These are phyloP conservation scores for Hydropsyche tenuis DNA, from an alignment of 1,140 invertebrate genomes.

Conservation along the genomic window DNA sequence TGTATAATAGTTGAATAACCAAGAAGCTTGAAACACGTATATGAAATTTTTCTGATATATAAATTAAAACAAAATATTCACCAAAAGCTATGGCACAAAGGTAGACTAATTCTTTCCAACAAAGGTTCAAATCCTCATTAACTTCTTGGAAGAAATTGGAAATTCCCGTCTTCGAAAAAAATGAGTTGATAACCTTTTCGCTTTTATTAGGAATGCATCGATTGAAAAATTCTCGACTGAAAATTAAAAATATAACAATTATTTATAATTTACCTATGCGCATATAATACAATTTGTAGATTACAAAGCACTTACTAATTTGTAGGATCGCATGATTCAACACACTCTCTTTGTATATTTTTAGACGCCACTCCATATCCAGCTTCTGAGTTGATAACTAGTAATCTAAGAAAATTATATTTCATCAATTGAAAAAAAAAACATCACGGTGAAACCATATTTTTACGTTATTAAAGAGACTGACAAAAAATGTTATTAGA, in stretches of 20 bases:
- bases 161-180: slow-evolving; percentile 63
- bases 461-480: no score
- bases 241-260: no score
- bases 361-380: slow-evolving; percentile 14
- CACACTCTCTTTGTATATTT: slow-evolving; percentile 59
- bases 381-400: slow-evolving; percentile 43
- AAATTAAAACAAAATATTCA: slow-evolving; percentile 58
- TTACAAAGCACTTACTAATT: slow-evolving; percentile 41
- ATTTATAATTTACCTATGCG: no score
- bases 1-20: no score
- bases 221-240: slow-evolving; percentile 62
- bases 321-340: slow-evolving; percentile 58
- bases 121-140: slow-evolving; percentile 66
- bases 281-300: no score
- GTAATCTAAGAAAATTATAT: slow-evolving; percentile 22
- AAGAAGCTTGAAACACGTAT: no score
- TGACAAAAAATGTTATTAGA: no score
- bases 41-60: no score
- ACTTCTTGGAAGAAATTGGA: slow-evolving; percentile 69
- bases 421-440: no score
- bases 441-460: no score
- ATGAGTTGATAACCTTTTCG: slow-evolving; percentile 55
- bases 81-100: slow-evolving; percentile 68
- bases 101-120: slow-evolving; percentile 70
- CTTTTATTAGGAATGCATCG: slow-evolving; percentile 63